Base-by-base conservation (phyloP, 2,113 vertebrate species). In the Irena cyanogastra region DNA sequence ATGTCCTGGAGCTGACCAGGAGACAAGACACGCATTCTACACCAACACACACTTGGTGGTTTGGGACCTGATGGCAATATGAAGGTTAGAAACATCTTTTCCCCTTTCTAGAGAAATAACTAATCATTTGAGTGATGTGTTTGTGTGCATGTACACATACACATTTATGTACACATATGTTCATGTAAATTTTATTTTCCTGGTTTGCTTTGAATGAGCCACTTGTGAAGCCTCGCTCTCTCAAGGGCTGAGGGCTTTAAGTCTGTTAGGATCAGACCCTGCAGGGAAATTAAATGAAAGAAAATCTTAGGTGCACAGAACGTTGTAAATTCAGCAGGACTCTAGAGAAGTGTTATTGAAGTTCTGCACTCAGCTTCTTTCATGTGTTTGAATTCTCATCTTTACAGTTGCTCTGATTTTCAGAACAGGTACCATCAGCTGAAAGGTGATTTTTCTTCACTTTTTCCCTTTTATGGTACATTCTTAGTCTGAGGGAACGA, bases 391-490 rank as follows among this genome's bases (percentile, higher is more conserved):
- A 90, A 64, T 47, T 85, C 49, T 64, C 33, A 28, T 78, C 63
- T 63, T 68, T 39, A 64, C 19, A 81, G 41, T 66, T 81, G 31
- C 30, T 70, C 72, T 61, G 45, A 71, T 87, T 89, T 94, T 93
- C 53, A 45, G 72, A 77, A 49, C 31, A 89, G 76, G 33, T 35
- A 39, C 15, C 41, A 63, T 70, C 70, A 65, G 24, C 35, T 90
- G 31, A 65, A 86, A 93, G 66, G 50, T 42, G 28, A 60, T 56
- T 79, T 17, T 71, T 63, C 30, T 39, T 39, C 68, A 37, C 35
- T 70, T 84, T 47, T 83, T 19, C 26, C 10, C 12, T 63, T 17
- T 61, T 63, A 49, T 50, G 53, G 24, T 15, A 22, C 3, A 13
- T 57, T 90, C 37, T 41, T 41, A 33, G 18, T 47, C 41, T 41